A percentile compares a stretch with the other conserved stretches of the same genome.
Conservation (phyloP, 1,140 invertebrate genomes). For the Archivesica marissinica region DNA sequence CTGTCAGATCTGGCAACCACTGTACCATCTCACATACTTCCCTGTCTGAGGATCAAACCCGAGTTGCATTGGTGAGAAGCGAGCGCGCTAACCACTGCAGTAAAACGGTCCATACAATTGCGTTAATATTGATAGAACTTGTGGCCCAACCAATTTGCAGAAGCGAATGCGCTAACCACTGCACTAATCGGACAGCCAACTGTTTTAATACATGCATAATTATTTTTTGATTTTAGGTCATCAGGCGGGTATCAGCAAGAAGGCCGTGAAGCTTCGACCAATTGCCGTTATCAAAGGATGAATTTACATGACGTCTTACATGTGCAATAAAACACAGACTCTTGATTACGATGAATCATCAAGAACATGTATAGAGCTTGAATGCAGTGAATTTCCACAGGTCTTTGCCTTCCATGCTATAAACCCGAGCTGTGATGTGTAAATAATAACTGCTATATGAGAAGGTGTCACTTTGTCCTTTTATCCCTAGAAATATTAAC, state of each 20-base stretch:
- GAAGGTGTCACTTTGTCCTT: neutral
- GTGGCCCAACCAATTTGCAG: neutral
- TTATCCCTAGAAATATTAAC: neutral
- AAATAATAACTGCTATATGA: neutral
- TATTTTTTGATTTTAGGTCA: constrained; percentile 85
- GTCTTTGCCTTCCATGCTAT: neutral
- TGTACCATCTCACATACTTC: too few relatives aligned
- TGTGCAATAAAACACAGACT: constrained; percentile 15
- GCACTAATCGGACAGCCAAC: too few relatives aligned
- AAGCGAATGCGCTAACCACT: too few relatives aligned
- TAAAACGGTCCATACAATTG: neutral
- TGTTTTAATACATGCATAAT: neutral
- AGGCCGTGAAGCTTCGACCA: constrained; percentile 98
- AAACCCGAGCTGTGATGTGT: neutral
- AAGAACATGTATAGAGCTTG: neutral
- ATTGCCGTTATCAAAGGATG: constrained; percentile 99
- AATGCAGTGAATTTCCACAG: neutral
- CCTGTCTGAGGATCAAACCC: too few relatives aligned
- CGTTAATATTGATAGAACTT: too few relatives aligned
- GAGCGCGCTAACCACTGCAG: too few relatives aligned
- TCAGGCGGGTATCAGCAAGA: constrained; percentile 98
- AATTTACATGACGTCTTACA: neutral
- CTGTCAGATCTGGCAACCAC: too few relatives aligned
- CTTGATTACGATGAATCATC: neutral
- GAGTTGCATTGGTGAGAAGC: too few relatives aligned